Evolutionary conservation across 2,113 vertebrate genomes (phyloP), one percentile per base, ranked within the genome.

Genomic region (Pluvianellus socialis): DNA sequence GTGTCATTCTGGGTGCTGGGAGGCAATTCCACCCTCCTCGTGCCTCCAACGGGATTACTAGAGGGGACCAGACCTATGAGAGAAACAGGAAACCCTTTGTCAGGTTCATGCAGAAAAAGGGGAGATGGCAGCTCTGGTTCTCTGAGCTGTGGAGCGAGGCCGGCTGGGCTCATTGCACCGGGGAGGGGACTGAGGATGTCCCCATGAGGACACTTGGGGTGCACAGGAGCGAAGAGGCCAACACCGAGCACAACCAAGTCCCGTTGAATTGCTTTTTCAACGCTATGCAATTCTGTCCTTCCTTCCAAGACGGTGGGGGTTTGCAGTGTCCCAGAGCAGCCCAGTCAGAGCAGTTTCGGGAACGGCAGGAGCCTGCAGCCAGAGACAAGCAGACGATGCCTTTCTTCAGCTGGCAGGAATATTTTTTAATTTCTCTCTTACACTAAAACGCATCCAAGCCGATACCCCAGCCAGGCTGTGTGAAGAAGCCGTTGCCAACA

Each of bases 221-320:
- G 35, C 66, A 27, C 44, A 35, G 2, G 9, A 42, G 7, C 2
- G 3, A 56, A 27, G 28, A 67, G 42, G 21, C 24, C 61, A 85
- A 58, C 4, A 1, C 56, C 0, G 1, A 53, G 22, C 42, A 35
- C 16, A 56, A 2, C 6, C 18, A 7, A 10, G 16, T 22, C 52
- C 49, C 8, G 0, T 1, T 10, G 44, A 32, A 42, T 4, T 61
- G 26, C 26, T 56, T 63, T 55, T 27, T 22, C 49, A 4, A 0
- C 4, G 17, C 49, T 42, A 3, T 12, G 14, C 28, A 30, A 38
- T 35, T 17, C 40, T 23, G 12, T 62, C 62, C 56, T 16, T 61
- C 77, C 44, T 47, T 56, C 61, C 45, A n/a, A 15, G 28, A 11
- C 17, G 7, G 14, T 4, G 38, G 38, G 59, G 38, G 32, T 85